Evolutionary conservation across 1,140 invertebrate genomes (phyloP), one percentile per base, ranked within the genome.

Genomic region (Ladona fulva): DNA sequence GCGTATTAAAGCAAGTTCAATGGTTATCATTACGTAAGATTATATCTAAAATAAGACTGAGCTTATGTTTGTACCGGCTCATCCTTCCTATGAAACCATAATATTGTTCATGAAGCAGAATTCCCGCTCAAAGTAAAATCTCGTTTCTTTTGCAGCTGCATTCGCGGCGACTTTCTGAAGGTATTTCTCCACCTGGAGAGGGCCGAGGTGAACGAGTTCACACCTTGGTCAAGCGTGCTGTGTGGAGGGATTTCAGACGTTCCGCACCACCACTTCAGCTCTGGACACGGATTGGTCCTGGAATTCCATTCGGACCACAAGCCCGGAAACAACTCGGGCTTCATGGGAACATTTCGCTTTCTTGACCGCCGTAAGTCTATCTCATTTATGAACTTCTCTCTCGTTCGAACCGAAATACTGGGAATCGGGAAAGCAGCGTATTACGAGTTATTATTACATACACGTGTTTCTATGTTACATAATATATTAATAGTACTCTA

Each of bases 181-280:
- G 87, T 95, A 76, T 96, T 93, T 85, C 87, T 92, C 75, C 92
- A 91, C 87, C 86, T 90, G 83, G 90, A 91, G 77, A 80, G 86
- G 29, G 88, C 89, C 6, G 88, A 89, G 73, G 90, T 96, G 80
- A 94, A 93, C 82, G 94, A 96, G 83, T 89, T 92, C 77, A 94
- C 92, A 25, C 89, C 89, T 16, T 93, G 92, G 89, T 91, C 93
- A 24, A 88, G 89, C 66, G 87, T 92, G 80, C 87, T 95, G 24
- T 96, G 94, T 82, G 94, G 94, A 73, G 89, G 89, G 79, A 86
- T 92, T 79, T 83, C 85, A 42, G 90, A 94, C 82, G 89, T 93
- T 73, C 92, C 92, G 12, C 89, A 91, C 80, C 90, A 91, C 10
- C 86, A 94, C 78, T 95, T 94, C 86, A 94, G 93, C n/a, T 93